Evolutionary conservation across 2,888 invertebrate genomes (phyloP), one percentile per base, ranked within the genome.

Genomic region (Zygaena filipendulae): DNA sequence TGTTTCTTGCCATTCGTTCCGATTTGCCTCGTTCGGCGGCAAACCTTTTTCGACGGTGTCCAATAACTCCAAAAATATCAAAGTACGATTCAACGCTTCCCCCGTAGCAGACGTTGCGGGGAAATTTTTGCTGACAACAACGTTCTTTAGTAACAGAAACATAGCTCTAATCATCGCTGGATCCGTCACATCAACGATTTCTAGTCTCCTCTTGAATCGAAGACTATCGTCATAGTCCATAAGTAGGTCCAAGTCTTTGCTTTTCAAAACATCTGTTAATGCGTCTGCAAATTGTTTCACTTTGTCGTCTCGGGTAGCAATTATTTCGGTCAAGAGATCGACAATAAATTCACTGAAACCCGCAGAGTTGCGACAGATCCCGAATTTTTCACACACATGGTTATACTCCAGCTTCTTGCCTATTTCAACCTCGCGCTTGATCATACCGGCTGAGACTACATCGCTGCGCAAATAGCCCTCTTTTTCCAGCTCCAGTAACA

Each of bases 401-500:
- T 16, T 16, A 7, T 16, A 16, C 7, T 16, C 16, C 7, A 16
- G 7, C 16, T 16, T 4, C 7, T 16, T 16, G 4, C 16, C 16
- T 6, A 7, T 7, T 6, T 16, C 16, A 16, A 16, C 7, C 7
- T 16, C 16, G 4, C 7, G 4, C 7, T 16, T 16, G 7, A 16
- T 16, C 7, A 7, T 16, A 16, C 7, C 7, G 5, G 16, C 16
- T 16, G 16, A 16, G 7, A 16, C 7, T 4, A 16, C 4, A 16
- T 16, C 16, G 4, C 5, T 16, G 4, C 16, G 4, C 7, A 16
- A 16, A 16, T 16, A 6, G 16, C 16, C 16, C 4, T 16, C 5
- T 16, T 16, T 4, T 4, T 16, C 16, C 7, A 16, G 16, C 16
- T 16, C 7, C 7, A 7, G 5, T 16, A 49, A 23, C 19, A 66